Conservation (phyloP, 2,888 invertebrate genomes). For the Synergus umbraculus region DNA sequence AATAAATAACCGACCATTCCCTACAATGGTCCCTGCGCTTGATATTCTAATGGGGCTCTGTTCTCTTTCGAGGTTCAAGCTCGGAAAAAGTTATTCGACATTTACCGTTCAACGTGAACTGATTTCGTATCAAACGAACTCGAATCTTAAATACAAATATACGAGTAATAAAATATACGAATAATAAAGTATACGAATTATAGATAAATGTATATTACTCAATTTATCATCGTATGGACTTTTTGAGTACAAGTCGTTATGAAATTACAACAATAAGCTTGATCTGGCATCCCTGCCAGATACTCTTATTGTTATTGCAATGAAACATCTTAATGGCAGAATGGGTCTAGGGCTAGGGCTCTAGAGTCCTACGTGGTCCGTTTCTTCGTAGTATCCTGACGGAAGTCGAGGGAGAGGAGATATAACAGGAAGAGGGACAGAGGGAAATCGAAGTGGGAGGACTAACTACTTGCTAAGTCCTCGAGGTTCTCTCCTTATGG, state of each 20-base stretch:
- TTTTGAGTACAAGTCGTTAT: conserved; percentile 49
- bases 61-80: neutral
- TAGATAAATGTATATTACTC: neutral
- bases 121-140: neutral
- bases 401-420: conserved; percentile 46
- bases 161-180: no score
- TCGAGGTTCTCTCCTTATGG: conserved; percentile 64
- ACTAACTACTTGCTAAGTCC: conserved; percentile 71
- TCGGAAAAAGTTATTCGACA: neutral
- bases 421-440: conserved; percentile 23
- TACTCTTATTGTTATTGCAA: conserved; percentile 59
- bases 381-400: conserved; percentile 56
- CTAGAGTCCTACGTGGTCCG: conserved; percentile 50
- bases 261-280: conserved; percentile 60
- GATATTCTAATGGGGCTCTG: conserved; percentile 24
- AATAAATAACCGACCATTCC: conserved; percentile 50
- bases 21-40: conserved; percentile 5
- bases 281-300: conserved; percentile 53
- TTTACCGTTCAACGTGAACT: conserved; percentile 9
- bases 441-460: conserved; percentile 46
- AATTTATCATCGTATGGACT: neutral
- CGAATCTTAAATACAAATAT: neutral
- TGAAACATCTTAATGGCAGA: conserved; percentile 53
- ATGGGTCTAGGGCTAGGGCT: conserved; percentile 47
- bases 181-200: no score